phyloP scores from a whole-genome alignment of 2,888 invertebrate species.

The Fragum whitleyi region DNA sequence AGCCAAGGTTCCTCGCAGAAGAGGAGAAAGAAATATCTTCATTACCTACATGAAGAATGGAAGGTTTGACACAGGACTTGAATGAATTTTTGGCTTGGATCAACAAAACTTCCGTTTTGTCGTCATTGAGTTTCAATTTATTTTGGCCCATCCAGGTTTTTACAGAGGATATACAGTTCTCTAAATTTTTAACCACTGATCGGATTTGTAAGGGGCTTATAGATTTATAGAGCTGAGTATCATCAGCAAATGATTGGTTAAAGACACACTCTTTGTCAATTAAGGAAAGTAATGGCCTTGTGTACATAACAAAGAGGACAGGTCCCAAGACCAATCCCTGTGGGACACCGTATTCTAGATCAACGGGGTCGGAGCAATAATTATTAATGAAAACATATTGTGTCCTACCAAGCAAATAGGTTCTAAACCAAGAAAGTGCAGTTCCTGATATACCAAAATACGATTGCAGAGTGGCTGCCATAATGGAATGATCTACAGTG shows the following conservation, averaged over 20 bases:
- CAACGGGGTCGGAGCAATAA: not conserved
- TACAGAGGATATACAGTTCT: not conserved
- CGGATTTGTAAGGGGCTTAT: not conserved
- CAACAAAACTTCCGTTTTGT: not conserved
- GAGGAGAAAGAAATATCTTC: not conserved
- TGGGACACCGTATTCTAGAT: not conserved
- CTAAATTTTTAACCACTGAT: not conserved
- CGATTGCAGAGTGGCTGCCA: not conserved
- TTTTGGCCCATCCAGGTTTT: not conserved
- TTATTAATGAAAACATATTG: constrained; percentile 4
- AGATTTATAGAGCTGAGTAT: not conserved
- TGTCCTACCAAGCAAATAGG: not conserved
- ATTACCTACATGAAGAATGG: not conserved
- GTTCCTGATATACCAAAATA: not conserved
- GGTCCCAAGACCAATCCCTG: not conserved
- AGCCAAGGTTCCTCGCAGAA: not conserved
- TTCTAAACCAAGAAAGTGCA: constrained; percentile 4
- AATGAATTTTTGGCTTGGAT: constrained; percentile 5
- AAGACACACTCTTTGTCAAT: too few species aligned
- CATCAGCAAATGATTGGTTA: not conserved
- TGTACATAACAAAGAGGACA: too few species aligned
- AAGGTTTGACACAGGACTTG: constrained; percentile 13
- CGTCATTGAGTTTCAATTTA: not conserved
- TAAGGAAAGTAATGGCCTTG: too few species aligned
- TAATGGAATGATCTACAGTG: not conserved